Evolutionary conservation across 2,113 vertebrate species (phyloP).

Genomic region (Colius striatus): DNA sequence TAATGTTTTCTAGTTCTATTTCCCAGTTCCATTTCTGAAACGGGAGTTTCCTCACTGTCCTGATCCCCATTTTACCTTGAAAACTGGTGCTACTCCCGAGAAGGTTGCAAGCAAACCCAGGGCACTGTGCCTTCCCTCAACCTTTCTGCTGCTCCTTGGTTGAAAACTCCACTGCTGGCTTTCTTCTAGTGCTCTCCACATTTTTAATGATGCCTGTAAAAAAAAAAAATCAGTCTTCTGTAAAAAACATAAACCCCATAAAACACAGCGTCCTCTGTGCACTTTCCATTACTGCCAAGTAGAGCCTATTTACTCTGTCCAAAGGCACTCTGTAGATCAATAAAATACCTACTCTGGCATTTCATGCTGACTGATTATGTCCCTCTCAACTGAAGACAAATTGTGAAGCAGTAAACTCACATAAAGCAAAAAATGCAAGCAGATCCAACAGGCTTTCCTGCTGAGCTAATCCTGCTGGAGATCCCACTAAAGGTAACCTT

Average conservation of each 20-base stretch:
- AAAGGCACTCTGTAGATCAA: background rate
- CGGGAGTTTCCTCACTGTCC: background rate
- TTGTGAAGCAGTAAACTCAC: background rate
- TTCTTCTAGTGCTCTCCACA: accelerated
- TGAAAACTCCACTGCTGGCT: background rate
- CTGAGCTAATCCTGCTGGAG: background rate
- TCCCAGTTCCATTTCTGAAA: background rate
- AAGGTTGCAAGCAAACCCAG: background rate
- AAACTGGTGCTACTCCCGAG: background rate
- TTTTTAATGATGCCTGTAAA: background rate
- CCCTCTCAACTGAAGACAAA: background rate
- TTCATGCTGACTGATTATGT: background rate
- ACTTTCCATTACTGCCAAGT: background rate
- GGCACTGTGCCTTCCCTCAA: background rate
- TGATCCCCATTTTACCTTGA: background rate
- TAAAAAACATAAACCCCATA: background rate
- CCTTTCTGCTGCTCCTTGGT: background rate
- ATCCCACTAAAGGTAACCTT: background rate
- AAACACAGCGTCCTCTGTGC: background rate
- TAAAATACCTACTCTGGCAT: background rate
- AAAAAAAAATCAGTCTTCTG: background rate
- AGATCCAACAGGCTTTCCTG: background rate
- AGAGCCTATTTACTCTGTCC: background rate
- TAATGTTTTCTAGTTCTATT: background rate
- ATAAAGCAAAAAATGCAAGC: background rate